These are phyloP conservation scores for Neocrepidodera transversa DNA, from an alignment of 2,888 invertebrate species.

Conservation along the genomic window DNA sequence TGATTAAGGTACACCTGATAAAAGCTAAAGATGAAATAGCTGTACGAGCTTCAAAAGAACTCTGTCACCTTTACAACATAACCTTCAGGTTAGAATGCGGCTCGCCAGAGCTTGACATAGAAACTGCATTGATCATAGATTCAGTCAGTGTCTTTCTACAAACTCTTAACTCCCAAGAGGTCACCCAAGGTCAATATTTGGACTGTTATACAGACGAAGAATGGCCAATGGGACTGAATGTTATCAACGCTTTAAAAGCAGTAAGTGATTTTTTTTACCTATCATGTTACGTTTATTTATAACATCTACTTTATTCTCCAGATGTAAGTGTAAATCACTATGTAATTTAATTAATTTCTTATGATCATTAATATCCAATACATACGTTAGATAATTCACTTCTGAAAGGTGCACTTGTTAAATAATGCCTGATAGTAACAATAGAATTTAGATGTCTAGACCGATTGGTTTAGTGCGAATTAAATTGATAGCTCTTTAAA, in stretches of 20 bases:
- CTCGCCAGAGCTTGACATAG: constrained; percentile 55
- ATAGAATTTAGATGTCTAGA: too few species aligned
- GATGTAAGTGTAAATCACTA: too few species aligned
- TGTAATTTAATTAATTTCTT: too few species aligned
- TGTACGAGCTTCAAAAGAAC: constrained; percentile 60
- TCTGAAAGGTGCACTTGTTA: too few species aligned
- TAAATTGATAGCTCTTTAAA: too few species aligned
- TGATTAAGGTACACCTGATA: constrained; percentile 23
- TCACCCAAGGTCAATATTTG: constrained; percentile 50
- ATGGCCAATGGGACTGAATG: constrained; percentile 84
- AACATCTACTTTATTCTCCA: too few species aligned
- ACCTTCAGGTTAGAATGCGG: constrained; percentile 29
- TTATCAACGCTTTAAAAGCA: constrained; percentile 83
- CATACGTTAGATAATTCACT: too few species aligned
- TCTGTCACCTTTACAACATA: constrained; percentile 41
- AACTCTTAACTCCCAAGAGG: constrained; percentile 70
- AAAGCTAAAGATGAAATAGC: constrained; percentile 60
- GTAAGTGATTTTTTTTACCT: constrained; percentile 64
- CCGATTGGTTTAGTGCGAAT: too few species aligned
- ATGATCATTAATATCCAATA: too few species aligned
- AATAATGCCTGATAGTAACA: too few species aligned
- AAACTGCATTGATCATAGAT: constrained; percentile 84
- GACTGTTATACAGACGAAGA: constrained; percentile 67
- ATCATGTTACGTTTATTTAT: too few species aligned
- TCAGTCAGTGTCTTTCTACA: constrained; percentile 82